Conservation (phyloP, 2,113 vertebrate species). For the Centropus bengalensis region DNA sequence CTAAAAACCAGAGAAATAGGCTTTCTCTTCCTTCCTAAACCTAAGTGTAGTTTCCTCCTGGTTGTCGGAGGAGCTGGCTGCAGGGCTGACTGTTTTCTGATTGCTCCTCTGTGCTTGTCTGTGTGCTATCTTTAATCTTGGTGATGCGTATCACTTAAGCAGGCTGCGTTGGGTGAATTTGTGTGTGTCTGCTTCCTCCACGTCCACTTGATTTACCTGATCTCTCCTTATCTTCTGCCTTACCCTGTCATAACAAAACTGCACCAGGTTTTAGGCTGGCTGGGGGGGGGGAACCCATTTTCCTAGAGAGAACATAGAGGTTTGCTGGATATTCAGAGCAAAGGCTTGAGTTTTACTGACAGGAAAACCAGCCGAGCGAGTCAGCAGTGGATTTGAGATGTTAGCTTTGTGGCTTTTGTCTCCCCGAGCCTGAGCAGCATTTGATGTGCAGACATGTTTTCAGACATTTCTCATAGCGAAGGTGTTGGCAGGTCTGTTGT, state of each 20-base stretch:
- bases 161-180: background rate
- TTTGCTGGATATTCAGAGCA: background rate
- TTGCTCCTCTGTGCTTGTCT: accelerated
- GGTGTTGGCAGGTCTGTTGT: conserved; percentile 67
- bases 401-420: conserved; percentile 60
- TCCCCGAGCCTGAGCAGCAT: conserved; percentile 4
- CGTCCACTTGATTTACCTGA: background rate
- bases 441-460: conserved; percentile 53
- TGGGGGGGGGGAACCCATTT: background rate
- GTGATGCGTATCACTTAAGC: background rate
- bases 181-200: background rate
- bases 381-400: background rate
- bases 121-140: background rate
- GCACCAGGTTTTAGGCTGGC: background rate
- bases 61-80: background rate
- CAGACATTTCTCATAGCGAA: conserved; percentile 35
- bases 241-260: background rate
- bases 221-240: background rate
- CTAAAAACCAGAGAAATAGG: no score
- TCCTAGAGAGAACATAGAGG: conserved; percentile 22
- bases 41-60: background rate
- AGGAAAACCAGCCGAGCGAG: background rate
- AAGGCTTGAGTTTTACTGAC: background rate
- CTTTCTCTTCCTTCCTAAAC: no score
- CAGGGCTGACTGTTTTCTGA: background rate